Evolutionary conservation across 2,113 vertebrate species (phyloP).

Genomic region (Numenius arquata): DNA sequence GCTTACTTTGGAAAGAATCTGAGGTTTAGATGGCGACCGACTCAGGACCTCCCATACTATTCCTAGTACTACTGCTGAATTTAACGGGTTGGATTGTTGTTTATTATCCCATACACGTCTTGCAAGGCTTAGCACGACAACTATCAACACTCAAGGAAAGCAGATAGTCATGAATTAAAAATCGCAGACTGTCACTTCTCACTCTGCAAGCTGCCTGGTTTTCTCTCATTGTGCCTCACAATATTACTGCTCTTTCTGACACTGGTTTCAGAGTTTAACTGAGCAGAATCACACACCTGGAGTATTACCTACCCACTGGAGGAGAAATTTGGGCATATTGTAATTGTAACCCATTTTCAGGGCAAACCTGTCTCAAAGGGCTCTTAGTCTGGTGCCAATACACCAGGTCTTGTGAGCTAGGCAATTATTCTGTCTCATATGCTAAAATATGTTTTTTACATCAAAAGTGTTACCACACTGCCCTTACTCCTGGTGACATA

Average conservation of each 20-base stretch:
- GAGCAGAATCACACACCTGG: background rate
- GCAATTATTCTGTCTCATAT: background rate
- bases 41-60: background rate
- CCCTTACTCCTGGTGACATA: background rate
- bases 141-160: background rate
- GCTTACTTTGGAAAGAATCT: background rate
- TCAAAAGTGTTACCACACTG: background rate
- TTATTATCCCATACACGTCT: background rate
- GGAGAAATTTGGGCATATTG: background rate
- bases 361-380: background rate
- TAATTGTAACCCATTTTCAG: background rate
- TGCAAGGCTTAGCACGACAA: background rate
- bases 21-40: background rate
- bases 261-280: background rate
- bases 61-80: background rate
- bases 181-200: background rate
- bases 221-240: background rate
- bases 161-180: background rate
- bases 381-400: background rate
- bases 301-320: background rate
- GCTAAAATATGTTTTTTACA: constrained; percentile 5
- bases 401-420: background rate
- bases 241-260: background rate
- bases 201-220: background rate
- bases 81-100: background rate